Conservation (phyloP, 2,797 vertebrate species). For the Premnoplex brunnescens region DNA sequence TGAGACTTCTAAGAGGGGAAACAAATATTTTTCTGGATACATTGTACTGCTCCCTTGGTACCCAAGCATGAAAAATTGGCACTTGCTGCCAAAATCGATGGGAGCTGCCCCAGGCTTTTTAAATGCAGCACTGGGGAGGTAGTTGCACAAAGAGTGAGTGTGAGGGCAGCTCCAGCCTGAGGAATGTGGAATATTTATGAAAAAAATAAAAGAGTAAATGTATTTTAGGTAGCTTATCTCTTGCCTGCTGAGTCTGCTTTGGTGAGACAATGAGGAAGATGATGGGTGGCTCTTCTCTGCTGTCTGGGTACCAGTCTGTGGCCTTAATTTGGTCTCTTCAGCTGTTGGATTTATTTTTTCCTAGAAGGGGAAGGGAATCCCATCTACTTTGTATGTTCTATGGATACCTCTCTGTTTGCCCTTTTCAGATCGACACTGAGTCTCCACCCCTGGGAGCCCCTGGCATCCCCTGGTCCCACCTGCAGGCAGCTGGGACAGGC, state of each 20-base stretch:
- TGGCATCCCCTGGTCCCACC: neutral
- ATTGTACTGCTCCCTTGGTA: neutral
- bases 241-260: neutral
- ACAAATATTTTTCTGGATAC: neutral
- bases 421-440: neutral
- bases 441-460: neutral
- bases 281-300: neutral
- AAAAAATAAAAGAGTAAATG: fast-evolving
- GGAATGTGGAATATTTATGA: neutral
- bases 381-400: fast-evolving
- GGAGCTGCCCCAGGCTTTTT: neutral
- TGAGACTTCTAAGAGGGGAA: neutral
- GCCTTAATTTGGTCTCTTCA: neutral
- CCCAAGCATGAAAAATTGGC: neutral
- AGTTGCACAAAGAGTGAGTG: neutral
- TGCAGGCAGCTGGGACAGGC: neutral
- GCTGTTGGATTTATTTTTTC: neutral
- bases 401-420: neutral
- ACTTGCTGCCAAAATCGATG: neutral
- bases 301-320: neutral
- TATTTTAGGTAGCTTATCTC: neutral
- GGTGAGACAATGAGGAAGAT: neutral
- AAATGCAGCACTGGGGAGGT: fast-evolving
- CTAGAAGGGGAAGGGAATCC: neutral
- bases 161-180: neutral